Percentiles rank a stretch among this genome's conserved stretches.
phyloP scores from a whole-genome alignment of 2,888 invertebrate genomes.

The Noctua fimbriata region DNA sequence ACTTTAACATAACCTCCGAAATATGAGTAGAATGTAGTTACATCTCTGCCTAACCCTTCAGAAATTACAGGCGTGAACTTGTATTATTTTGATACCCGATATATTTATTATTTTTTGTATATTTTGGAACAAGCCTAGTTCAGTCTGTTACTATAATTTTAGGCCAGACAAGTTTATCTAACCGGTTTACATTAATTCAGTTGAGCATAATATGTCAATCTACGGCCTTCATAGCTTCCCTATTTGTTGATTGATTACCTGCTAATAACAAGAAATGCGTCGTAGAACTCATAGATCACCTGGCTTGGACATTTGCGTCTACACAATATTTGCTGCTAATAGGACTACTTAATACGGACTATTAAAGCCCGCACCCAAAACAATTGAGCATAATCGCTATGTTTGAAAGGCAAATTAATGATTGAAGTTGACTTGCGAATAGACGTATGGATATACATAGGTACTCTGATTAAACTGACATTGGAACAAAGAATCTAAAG shows the following conservation, averaged over 20 bases:
- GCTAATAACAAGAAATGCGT: constrained; percentile 34
- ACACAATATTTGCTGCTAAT: constrained; percentile 24
- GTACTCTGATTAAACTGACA: background rate
- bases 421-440: background rate
- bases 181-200: constrained; percentile 35
- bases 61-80: background rate
- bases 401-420: constrained; percentile 34
- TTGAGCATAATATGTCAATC: constrained; percentile 36
- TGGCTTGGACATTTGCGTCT: constrained; percentile 25
- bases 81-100: background rate
- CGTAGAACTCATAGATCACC: constrained; percentile 36
- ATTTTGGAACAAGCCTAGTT: background rate
- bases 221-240: constrained; percentile 45
- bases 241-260: constrained; percentile 53
- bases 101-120: background rate
- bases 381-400: constrained; percentile 20
- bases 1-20: background rate
- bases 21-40: background rate
- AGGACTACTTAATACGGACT: constrained; percentile 17
- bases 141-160: background rate
- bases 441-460: background rate
- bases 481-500: background rate
- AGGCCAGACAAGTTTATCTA: background rate
- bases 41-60: background rate
- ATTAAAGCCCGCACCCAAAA: constrained; percentile 15